Evolutionary conservation across 1,140 invertebrate species (phyloP).

Genomic region (Maconellicoccus hirsutus): DNA sequence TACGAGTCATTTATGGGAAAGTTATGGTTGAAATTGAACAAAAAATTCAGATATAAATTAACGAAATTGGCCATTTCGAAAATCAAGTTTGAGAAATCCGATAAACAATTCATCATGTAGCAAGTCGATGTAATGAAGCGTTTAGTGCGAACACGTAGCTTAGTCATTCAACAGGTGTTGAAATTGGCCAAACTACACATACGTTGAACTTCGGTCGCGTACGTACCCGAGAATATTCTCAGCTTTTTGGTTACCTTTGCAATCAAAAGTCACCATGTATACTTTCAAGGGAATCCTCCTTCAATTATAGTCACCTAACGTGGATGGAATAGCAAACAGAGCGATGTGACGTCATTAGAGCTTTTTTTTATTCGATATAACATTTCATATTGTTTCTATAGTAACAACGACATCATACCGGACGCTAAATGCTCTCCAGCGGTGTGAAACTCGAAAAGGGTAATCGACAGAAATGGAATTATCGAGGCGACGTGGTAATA

Average conservation of each 20-base stretch:
- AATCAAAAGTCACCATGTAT: background rate
- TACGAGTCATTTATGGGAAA: no score
- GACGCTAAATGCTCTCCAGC: background rate
- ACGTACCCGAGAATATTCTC: background rate
- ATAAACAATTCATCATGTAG: no score
- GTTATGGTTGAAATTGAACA: no score
- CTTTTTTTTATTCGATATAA: background rate
- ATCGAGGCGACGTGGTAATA: background rate
- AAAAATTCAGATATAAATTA: no score
- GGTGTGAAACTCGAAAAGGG: background rate
- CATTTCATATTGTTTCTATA: background rate
- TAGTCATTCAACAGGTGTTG: background rate
- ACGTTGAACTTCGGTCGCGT: background rate
- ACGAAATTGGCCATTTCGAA: no score
- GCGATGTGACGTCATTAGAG: background rate
- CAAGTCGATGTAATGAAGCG: no score
- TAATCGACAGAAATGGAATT: background rate
- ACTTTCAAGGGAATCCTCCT: constrained; percentile 7
- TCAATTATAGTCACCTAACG: background rate
- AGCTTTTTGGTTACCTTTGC: background rate
- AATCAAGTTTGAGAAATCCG: no score
- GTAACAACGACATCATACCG: background rate
- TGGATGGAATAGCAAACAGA: background rate
- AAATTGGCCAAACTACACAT: background rate
- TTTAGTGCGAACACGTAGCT: no score